Conservation (phyloP, 2,113 vertebrate species). For the Gambusia holbrooki region DNA sequence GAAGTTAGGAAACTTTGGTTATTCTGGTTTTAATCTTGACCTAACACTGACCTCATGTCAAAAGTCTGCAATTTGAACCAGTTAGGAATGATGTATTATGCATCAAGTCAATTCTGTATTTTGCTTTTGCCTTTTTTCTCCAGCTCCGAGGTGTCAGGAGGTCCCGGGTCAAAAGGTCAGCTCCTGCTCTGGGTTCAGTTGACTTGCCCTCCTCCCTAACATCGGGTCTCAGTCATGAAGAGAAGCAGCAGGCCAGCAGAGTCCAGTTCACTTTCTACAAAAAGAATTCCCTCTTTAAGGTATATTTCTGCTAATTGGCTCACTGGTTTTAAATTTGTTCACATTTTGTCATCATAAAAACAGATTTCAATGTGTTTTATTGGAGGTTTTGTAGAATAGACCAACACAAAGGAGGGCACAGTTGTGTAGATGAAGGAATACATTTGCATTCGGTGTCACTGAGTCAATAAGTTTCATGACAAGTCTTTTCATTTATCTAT, state of each 20-base stretch:
- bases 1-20: not conserved
- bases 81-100: not conserved
- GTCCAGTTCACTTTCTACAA: constrained; percentile 92
- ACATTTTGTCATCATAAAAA: too few relatives aligned
- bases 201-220: constrained; percentile 84
- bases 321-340: too few relatives aligned
- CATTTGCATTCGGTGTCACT: too few relatives aligned
- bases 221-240: constrained; percentile 68
- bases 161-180: constrained; percentile 22
- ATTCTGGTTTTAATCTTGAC: not conserved
- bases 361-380: too few relatives aligned
- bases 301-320: constrained; percentile 50
- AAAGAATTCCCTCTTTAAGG: constrained; percentile 86
- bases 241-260: constrained; percentile 81
- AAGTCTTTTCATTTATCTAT: too few relatives aligned
- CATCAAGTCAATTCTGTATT: too few relatives aligned
- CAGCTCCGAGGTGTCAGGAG: constrained; percentile 35
- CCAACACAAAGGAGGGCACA: too few relatives aligned
- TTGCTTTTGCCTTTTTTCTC: not conserved
- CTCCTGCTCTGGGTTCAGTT: constrained; percentile 40
- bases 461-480: too few relatives aligned
- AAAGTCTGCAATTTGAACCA: not conserved
- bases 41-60: not conserved
- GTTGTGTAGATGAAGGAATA: too few relatives aligned
- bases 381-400: too few relatives aligned